These are phyloP conservation scores for Pimephales promelas DNA, from an alignment of 2,113 vertebrate genomes.

Conservation along the genomic window DNA sequence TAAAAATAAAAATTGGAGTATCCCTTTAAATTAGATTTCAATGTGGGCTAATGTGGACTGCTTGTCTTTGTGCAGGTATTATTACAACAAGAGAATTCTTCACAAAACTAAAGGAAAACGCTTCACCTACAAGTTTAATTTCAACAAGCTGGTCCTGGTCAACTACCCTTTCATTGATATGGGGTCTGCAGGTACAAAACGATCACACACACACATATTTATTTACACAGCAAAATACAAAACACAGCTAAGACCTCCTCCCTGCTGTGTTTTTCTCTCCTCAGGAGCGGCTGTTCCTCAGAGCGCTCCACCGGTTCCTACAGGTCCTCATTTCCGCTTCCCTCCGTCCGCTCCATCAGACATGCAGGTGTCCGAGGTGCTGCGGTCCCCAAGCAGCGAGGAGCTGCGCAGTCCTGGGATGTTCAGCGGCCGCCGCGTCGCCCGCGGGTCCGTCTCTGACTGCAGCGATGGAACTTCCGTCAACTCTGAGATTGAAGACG, in stretches of 20 bases:
- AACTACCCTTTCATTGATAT: slow-evolving; percentile 94
- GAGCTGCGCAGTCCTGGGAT: slow-evolving; percentile 86
- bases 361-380: slow-evolving; percentile 47
- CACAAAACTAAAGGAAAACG: slow-evolving; percentile 94
- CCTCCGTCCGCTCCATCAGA: slow-evolving; percentile 86
- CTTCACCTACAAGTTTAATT: slow-evolving; percentile 95
- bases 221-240: neutral
- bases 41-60: neutral
- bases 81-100: slow-evolving; percentile 93
- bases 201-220: neutral
- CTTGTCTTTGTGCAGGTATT: slow-evolving; percentile 77
- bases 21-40: neutral
- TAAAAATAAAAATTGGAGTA: too few relatives aligned
- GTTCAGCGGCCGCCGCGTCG: slow-evolving; percentile 82
- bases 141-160: slow-evolving; percentile 92
- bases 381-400: slow-evolving; percentile 85
- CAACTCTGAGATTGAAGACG: slow-evolving; percentile 88
- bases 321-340: slow-evolving; percentile 87
- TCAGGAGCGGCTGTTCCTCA: slow-evolving; percentile 86
- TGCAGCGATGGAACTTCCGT: slow-evolving; percentile 89
- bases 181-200: slow-evolving; percentile 79
- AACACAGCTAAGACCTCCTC: neutral
- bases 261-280: slow-evolving; percentile 2
- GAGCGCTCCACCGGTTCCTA: slow-evolving; percentile 89
- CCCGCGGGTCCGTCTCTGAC: slow-evolving; percentile 86